phyloP scores from a whole-genome alignment of 1,140 invertebrate genomes.

The Psilanteris sp. region DNA sequence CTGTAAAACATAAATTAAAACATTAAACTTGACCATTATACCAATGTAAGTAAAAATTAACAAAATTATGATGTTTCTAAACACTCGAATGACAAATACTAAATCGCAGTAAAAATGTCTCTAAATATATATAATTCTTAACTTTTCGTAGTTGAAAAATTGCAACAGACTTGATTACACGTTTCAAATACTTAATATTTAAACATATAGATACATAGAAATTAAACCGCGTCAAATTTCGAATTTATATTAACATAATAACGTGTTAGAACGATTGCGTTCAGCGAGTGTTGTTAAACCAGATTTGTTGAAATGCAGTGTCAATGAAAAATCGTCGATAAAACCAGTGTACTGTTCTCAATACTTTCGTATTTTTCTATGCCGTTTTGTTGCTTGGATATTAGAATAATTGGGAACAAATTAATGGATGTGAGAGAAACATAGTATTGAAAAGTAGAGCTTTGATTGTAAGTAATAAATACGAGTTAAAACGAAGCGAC shows the following conservation, averaged over 20 bases:
- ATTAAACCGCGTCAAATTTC: slow-evolving; percentile 27
- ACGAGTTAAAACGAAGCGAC: slow-evolving; percentile 8
- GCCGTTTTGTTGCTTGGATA: slow-evolving; percentile 20
- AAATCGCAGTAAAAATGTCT: too few relatives aligned
- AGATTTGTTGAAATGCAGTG: slow-evolving; percentile 12
- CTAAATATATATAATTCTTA: too few relatives aligned
- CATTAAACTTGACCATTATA: too few relatives aligned
- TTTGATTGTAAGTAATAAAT: slow-evolving; percentile 20
- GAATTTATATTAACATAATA: slow-evolving; percentile 31
- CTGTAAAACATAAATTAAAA: too few relatives aligned
- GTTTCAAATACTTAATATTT: slow-evolving; percentile 29
- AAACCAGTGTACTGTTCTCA: neutral
- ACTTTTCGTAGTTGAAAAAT: neutral
- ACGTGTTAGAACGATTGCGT: slow-evolving; percentile 13
- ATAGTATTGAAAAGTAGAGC: slow-evolving; percentile 11
- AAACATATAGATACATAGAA: slow-evolving; percentile 18
- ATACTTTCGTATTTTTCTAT: slow-evolving; percentile 34
- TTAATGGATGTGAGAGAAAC: slow-evolving; percentile 12
- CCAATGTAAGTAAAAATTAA: too few relatives aligned
- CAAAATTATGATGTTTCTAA: too few relatives aligned
- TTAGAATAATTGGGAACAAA: slow-evolving; percentile 33
- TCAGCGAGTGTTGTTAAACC: slow-evolving; percentile 19
- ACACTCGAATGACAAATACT: too few relatives aligned
- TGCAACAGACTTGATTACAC: slow-evolving; percentile 4
- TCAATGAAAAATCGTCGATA: neutral